Evolutionary conservation across 2,797 vertebrate genomes (phyloP), one percentile per base, ranked within the genome.

Genomic region (Argentina silus): DNA sequence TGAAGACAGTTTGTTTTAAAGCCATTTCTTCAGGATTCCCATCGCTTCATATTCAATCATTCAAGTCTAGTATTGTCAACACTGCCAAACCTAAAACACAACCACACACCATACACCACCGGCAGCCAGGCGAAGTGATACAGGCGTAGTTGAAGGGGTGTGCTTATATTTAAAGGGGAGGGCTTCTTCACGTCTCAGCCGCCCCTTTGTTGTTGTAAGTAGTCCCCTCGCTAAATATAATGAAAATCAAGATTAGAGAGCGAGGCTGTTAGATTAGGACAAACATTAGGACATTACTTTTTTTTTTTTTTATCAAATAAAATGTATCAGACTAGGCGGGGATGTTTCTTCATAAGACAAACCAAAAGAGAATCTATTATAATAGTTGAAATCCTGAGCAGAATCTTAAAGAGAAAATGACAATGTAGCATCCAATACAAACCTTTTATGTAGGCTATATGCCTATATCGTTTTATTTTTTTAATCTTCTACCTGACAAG

Each of bases 1-100:
- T 67, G 48, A 85, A 80, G 78, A 83, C 83, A 19, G 73, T 80
- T 80, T 75, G 82, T 85, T 78, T 92, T 15, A 90, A 19, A 93
- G 90, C 84, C 94, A 95, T 95, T 76, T 82, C 90, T 89, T 85
- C 90, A 36, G 74, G 79, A 90, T 89, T 93, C 88, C 93, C 94
- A 95, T 95, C 85, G 90, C 94, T 88, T 75, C 83, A 81, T 89
- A 82, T 72, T 86, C 90, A 93, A 68, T 85, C 85, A 88, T 87
- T 81, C 82, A 82, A 80, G 84, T 76, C 83, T 83, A 88, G 89
- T 85, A 85, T 81, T 90, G 73, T 68, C 76, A 88, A 91, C 85
- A 87, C 85, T 85, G 78, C 44, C 84, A 86, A 86, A 85, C 86
- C 90, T 88, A 90, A 85, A 86, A 88, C 91, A 88, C 90, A 89